Evolutionary conservation across 2,888 invertebrate species (phyloP).

Genomic region (Morpho helenor): DNA sequence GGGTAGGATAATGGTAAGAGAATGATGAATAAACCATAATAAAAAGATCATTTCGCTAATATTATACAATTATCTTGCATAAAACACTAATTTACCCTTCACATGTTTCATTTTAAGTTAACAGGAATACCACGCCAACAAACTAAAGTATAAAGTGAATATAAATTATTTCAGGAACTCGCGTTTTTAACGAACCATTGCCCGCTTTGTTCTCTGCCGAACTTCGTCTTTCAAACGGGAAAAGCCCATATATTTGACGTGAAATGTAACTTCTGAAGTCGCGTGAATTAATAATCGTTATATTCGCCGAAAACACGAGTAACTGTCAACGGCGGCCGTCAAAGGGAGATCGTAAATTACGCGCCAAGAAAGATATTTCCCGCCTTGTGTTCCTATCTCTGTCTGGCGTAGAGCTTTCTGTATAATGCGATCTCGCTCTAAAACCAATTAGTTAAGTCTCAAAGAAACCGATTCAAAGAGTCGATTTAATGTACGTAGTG

Average conservation of each 20-base stretch:
- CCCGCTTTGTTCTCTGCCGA: conserved; percentile 54
- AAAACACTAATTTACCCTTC: conserved; percentile 33
- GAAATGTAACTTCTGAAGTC: conserved; percentile 47
- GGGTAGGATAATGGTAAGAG: too few species aligned
- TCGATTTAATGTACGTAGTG: conserved; percentile 30
- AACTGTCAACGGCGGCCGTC: conserved; percentile 49
- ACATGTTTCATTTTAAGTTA: conserved; percentile 23
- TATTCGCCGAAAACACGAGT: conserved; percentile 59
- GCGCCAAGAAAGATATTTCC: conserved; percentile 69
- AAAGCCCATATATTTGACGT: conserved; percentile 49
- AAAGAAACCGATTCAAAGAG: conserved; percentile 37
- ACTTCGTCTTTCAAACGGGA: conserved; percentile 34
- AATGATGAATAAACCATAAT: neutral
- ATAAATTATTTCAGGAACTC: conserved; percentile 40
- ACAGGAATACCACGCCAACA: conserved; percentile 38
- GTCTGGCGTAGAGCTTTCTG: conserved; percentile 25
- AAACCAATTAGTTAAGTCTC: conserved; percentile 36
- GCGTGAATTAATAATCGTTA: conserved; percentile 62
- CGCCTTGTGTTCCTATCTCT: conserved; percentile 44
- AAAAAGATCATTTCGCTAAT: neutral
- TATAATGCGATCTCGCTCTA: conserved; percentile 27
- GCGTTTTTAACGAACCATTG: conserved; percentile 63
- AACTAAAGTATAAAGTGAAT: conserved; percentile 42
- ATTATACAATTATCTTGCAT: conserved; percentile 1
- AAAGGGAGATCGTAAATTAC: conserved; percentile 37